Percentiles rank a stretch among this genome's conserved stretches.
phyloP scores from a whole-genome alignment of 2,888 invertebrate genomes.

The Noctua janthina region DNA sequence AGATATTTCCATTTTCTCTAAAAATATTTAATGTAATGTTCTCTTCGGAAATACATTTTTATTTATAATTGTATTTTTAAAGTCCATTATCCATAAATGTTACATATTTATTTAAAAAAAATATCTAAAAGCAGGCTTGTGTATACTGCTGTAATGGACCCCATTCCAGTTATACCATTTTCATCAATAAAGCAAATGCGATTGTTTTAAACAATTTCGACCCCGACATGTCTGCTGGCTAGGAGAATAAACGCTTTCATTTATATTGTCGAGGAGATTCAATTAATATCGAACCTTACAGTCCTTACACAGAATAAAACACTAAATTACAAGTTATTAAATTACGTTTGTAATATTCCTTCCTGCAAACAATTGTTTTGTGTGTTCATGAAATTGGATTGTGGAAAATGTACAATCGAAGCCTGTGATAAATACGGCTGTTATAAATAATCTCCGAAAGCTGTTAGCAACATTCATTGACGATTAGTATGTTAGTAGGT shows the following conservation, averaged over 20 bases:
- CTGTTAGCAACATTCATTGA: constrained; percentile 28
- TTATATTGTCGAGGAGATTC: constrained; percentile 58
- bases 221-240: constrained; percentile 50
- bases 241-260: constrained; percentile 64
- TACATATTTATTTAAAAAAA: not conserved
- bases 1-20: not conserved
- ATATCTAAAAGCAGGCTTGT: constrained; percentile 1
- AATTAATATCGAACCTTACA: constrained; percentile 57
- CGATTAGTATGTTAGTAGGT: not conserved
- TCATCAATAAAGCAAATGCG: constrained; percentile 64
- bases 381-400: constrained; percentile 15
- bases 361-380: constrained; percentile 26
- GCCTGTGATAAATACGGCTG: constrained; percentile 25
- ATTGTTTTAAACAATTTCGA: constrained; percentile 64
- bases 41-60: not conserved
- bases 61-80: not conserved
- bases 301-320: constrained; percentile 43
- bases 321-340: constrained; percentile 41
- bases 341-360: constrained; percentile 22
- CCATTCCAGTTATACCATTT: constrained; percentile 57
- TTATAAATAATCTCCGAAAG: constrained; percentile 23
- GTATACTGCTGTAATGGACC: constrained; percentile 21
- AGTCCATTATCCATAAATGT: not conserved
- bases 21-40: not conserved
- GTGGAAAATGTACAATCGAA: constrained; percentile 27